A percentile compares a stretch with the other conserved stretches of the same genome.
phyloP scores from a whole-genome alignment of 2,888 invertebrate species.

The Volucella bombylans region DNA sequence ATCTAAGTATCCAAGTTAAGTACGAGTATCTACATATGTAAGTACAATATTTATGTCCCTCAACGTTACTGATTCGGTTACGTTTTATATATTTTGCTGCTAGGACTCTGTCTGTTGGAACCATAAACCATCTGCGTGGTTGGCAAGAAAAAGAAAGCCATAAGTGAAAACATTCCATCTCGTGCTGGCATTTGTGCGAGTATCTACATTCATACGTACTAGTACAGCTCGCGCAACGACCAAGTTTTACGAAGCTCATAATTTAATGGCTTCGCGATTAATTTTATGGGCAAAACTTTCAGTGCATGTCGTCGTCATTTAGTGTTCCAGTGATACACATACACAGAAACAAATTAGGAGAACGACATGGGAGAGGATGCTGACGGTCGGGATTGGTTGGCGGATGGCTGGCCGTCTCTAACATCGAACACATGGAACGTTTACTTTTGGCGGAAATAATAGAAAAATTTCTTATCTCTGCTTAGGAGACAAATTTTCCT shows the following conservation, averaged over 20 bases:
- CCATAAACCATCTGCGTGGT: conserved; percentile 34
- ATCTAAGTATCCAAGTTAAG: no score
- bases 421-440: conserved; percentile 61
- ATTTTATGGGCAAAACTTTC: conserved; percentile 70
- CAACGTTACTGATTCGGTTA: neutral
- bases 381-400: neutral
- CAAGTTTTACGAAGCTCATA: conserved; percentile 70
- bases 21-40: no score
- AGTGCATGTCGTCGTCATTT: conserved; percentile 68
- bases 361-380: conserved; percentile 11
- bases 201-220: no score
- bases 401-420: conserved; percentile 16
- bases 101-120: neutral
- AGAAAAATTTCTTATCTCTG: conserved; percentile 55
- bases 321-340: conserved; percentile 34
- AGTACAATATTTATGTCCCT: neutral
- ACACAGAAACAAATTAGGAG: neutral
- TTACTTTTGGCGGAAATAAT: conserved; percentile 66
- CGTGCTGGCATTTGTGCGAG: conserved; percentile 49
- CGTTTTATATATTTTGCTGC: neutral
- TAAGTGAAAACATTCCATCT: conserved; percentile 46
- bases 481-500: conserved; percentile 59
- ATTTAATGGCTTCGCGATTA: conserved; percentile 71
- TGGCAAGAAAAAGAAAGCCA: conserved; percentile 17
- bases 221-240: conserved; percentile 34